Conservation (phyloP, 1,140 invertebrate species). For the Oppia nitens region DNA sequence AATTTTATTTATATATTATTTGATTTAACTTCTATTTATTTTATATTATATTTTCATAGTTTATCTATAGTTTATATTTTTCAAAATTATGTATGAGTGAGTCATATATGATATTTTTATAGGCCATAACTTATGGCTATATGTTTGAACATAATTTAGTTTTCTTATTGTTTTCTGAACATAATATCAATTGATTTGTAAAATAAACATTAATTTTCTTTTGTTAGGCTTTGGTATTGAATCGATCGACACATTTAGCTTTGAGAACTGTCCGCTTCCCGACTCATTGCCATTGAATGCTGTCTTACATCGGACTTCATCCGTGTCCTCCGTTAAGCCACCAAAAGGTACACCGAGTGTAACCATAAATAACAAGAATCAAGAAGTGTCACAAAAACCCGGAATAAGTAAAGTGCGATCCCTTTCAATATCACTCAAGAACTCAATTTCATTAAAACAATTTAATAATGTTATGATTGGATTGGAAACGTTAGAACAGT, state of each 20-base stretch:
- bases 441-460: neutral
- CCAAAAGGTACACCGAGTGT: neutral
- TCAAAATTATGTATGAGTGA: no score
- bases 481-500: constrained; percentile 8
- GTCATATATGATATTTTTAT: no score
- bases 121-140: no score
- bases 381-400: neutral
- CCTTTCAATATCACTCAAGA: neutral
- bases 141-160: no score
- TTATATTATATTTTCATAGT: no score
- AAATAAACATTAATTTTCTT: neutral
- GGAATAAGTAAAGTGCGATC: neutral
- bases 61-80: no score
- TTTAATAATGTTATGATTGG: constrained; percentile 5
- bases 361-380: neutral
- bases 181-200: neutral
- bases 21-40: no score
- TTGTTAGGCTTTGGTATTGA: constrained; percentile 7
- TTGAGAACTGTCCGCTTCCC: constrained; percentile 4
- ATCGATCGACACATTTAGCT: constrained; percentile 7
- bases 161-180: no score
- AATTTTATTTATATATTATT: no score
- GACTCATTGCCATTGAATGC: constrained; percentile 4
- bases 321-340: neutral
- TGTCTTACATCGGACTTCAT: constrained; percentile 5